These are phyloP conservation scores for Malurus elegans DNA, from an alignment of 2,113 vertebrate species.

Conservation along the genomic window DNA sequence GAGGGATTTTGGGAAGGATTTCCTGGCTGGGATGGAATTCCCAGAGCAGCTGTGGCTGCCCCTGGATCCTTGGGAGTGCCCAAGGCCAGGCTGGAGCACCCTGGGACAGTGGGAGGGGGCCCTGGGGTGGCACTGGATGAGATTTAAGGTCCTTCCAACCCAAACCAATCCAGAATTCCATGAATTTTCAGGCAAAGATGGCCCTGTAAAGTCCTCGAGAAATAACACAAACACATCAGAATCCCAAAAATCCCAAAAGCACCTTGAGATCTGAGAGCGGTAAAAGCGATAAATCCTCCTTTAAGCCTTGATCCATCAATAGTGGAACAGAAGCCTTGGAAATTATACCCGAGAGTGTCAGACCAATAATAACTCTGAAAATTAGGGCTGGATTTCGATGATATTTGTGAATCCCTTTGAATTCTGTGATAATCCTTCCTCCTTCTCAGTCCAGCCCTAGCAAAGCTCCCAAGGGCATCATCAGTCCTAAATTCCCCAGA, in stretches of 20 bases:
- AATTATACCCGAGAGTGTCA: background rate
- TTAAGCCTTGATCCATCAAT: background rate
- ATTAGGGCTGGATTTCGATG: rapidly evolving
- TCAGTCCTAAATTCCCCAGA: background rate
- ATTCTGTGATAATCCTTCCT: background rate
- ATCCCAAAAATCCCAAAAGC: background rate
- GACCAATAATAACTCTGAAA: background rate
- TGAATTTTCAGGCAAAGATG: background rate
- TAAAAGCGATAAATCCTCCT: background rate
- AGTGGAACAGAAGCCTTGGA: background rate
- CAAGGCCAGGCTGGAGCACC: rapidly evolving
- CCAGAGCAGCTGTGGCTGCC: background rate
- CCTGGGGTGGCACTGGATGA: background rate
- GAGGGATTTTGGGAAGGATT: background rate
- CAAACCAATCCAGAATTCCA: background rate
- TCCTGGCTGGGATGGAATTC: background rate
- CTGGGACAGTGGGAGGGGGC: background rate
- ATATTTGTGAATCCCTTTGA: background rate
- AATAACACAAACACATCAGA: background rate
- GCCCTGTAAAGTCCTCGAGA: background rate
- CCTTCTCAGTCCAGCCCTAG: background rate
- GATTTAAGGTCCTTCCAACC: background rate
- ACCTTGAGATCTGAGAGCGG: rapidly evolving
- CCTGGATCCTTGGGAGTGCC: background rate
- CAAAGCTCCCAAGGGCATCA: background rate